Percentiles rank a stretch among this genome's conserved stretches.
These are phyloP conservation scores for Drosophila sp. DNA, from an alignment of 1,140 invertebrate genomes.

Conservation along the genomic window DNA sequence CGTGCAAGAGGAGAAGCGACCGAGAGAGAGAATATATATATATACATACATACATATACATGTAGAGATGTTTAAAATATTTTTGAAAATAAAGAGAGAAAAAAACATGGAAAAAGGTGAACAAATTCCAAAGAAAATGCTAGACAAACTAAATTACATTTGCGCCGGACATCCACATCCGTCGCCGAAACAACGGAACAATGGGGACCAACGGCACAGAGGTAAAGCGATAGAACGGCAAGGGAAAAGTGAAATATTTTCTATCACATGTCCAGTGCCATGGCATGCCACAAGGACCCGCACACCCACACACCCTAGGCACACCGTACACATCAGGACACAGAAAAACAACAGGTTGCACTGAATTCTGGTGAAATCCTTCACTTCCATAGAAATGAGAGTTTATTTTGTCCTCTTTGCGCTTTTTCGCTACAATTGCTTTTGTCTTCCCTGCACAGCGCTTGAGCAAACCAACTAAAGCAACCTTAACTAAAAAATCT, in stretches of 20 bases:
- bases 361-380: background rate
- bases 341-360: conserved; percentile 5
- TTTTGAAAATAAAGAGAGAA: conserved; percentile 50
- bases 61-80: conserved; percentile 38
- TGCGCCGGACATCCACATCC: background rate
- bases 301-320: background rate
- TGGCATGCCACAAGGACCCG: conserved; percentile 1
- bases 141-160: conserved; percentile 8
- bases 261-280: background rate
- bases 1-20: background rate
- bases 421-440: background rate
- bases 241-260: conserved; percentile 4
- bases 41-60: background rate
- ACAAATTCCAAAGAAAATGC: conserved; percentile 21
- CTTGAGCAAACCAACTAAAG: background rate
- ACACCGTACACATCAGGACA: too few relatives aligned
- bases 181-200: background rate
- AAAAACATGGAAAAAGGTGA: conserved; percentile 22
- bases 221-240: background rate
- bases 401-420: conserved; percentile 3
- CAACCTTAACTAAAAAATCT: background rate
- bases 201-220: background rate
- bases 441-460: background rate
- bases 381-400: background rate
- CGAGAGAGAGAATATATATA: background rate